Percentiles rank a stretch among this genome's conserved stretches.
Conservation (phyloP, 2,888 invertebrate species). For the Plagiodera versicolora region DNA sequence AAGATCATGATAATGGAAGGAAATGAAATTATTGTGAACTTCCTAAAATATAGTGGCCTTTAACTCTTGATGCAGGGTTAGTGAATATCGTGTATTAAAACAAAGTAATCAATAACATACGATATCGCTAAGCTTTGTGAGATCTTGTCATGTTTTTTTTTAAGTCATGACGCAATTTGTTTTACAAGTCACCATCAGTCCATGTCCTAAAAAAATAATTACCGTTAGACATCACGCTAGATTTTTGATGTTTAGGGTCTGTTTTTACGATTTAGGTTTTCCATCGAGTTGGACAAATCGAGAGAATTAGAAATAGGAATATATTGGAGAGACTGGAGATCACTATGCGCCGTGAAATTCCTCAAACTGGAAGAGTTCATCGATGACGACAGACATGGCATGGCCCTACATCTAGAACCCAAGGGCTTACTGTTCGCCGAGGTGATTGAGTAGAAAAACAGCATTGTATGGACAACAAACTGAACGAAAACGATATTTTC, state of each 20-base stretch:
- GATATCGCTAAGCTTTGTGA: too few relatives aligned
- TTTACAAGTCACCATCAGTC: too few relatives aligned
- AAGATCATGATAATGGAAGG: too few relatives aligned
- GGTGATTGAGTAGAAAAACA: conserved; percentile 42
- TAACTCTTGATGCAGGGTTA: too few relatives aligned
- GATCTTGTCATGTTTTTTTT: too few relatives aligned
- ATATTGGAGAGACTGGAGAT: conserved; percentile 98
- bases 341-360: conserved; percentile 95
- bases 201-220: not conserved
- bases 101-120: too few relatives aligned
- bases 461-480: not conserved
- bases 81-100: too few relatives aligned
- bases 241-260: conserved; percentile 24
- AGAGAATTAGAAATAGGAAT: conserved; percentile 97
- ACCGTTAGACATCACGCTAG: too few relatives aligned
- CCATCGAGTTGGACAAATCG: conserved; percentile 95
- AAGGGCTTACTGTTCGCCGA: conserved; percentile 97
- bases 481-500: conserved; percentile 29
- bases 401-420: conserved; percentile 97
- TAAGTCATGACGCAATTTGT: not conserved
- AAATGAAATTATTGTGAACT: not conserved
- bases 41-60: too few relatives aligned
- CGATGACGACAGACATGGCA: conserved; percentile 95
- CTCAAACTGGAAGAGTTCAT: conserved; percentile 97
- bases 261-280: conserved; percentile 66